Base-by-base conservation (phyloP, 2,888 invertebrate genomes). In the Deladenus siricidicola region DNA sequence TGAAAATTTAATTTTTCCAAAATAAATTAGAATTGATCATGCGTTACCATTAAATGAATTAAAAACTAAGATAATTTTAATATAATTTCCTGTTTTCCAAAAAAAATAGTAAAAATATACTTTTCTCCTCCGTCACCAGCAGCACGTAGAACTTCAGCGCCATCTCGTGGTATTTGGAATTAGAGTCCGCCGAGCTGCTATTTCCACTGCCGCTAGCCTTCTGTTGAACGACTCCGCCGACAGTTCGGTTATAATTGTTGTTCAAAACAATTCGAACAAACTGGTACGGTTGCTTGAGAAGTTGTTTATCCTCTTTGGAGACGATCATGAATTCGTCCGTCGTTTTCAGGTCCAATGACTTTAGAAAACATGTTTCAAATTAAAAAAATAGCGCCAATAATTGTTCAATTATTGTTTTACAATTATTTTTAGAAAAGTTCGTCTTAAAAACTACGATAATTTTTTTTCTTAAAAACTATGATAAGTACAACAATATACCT, bases 311-410 rank as follows among this genome's bases (percentile, higher is more conserved):
- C 10, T 60, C 60, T n/a, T 54, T 63, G 23, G 68, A 66, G 17
- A 70, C 65, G 10, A 71, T 56, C 69, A 71, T 70, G 55, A 58
- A 71, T 26, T 71, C 69, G 44, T 66, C 58, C 29, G 44, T 58
- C 29, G 62, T 28, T 2, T 53, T 43, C n/a, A 26, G 28, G 23
- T 56, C 55, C 51, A 19, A 28, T 3, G 28, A 28, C 57, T 63
- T 10, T 26, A 56, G 57, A 19, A 4, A 6, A 52, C n/a, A 8
- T 39, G 3, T 26, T 43, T 39, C 34, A 19, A n/a, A n/a, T n/a
- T n/a, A n/a, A n/a, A n/a, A n/a, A n/a, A n/a, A n/a, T n/a, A n/a
- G n/a, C n/a, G n/a, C n/a, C n/a, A n/a, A n/a, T n/a, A n/a, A n/a
- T n/a, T n/a, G n/a, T n/a, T n/a, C n/a, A n/a, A n/a, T n/a, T n/a